A percentile compares a stretch with the other conserved stretches of the same genome.
Evolutionary conservation across 2,113 vertebrate genomes (phyloP).

Genomic region (Meles meles): DNA sequence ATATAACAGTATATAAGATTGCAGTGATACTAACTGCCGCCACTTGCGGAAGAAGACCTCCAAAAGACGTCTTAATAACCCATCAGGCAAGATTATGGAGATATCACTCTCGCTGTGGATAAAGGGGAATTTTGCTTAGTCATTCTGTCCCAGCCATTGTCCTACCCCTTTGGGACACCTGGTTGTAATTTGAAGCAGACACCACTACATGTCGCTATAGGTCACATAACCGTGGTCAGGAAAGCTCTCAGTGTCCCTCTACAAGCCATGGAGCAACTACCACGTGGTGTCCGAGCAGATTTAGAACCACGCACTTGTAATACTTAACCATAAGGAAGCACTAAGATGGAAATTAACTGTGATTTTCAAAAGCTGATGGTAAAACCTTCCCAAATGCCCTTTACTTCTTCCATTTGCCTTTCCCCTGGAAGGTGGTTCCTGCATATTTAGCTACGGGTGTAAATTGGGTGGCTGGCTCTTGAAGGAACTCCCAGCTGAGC

Average conservation of each 20-base stretch:
- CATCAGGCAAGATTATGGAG: not conserved
- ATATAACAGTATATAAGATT: not conserved
- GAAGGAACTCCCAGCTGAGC: not conserved
- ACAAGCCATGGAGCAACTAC: not conserved
- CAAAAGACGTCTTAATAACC: not conserved
- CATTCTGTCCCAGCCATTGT: not conserved
- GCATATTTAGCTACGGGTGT: not conserved
- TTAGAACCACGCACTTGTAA: not conserved
- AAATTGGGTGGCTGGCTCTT: not conserved
- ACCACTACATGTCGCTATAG: conserved; percentile 70
- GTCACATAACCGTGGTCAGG: conserved; percentile 4
- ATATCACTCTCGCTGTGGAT: not conserved
- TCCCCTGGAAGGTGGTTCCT: not conserved
- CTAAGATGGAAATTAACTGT: not conserved
- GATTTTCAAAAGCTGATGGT: not conserved
- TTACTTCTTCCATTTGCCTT: not conserved
- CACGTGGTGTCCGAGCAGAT: not conserved
- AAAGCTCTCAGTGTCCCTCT: not conserved
- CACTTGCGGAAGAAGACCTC: not conserved
- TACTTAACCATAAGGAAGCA: not conserved
- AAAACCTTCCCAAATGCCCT: not conserved
- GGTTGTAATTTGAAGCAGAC: conserved; percentile 53
- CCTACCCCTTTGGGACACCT: not conserved
- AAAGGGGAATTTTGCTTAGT: not conserved
- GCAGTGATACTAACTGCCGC: not conserved